phyloP scores from a whole-genome alignment of 37 sponge, comb jelly and placozoan genomes.

The Aplysina aerophoba region DNA sequence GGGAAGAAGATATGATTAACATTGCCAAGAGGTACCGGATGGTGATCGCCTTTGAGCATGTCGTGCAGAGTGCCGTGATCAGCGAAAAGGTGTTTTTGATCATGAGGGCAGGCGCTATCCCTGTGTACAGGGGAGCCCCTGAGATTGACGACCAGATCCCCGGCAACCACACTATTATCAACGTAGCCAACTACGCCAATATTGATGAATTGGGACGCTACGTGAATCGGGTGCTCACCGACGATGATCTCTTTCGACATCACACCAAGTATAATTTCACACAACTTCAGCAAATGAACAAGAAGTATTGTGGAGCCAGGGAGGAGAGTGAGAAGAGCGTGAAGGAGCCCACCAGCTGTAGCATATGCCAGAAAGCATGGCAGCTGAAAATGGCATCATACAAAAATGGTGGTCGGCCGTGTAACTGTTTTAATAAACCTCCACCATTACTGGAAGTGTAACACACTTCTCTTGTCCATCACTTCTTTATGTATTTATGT shows the following conservation, averaged over 20 bases:
- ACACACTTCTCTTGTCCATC: neutral
- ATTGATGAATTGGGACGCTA: conserved; percentile 14
- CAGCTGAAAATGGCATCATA: conserved; percentile 13
- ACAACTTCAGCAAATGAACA: neutral
- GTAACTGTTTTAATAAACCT: conserved; percentile 18
- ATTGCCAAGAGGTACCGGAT: conserved; percentile 11
- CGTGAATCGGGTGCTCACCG: conserved; percentile 4
- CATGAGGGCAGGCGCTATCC: conserved; percentile 15
- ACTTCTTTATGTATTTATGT: neutral
- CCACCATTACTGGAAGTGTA: neutral
- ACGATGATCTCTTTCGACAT: neutral
- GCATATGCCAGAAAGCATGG: conserved; percentile 9
- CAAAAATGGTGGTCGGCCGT: neutral
- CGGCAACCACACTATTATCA: conserved; percentile 26
- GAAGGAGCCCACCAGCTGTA: neutral
- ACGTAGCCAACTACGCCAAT: conserved; percentile 11
- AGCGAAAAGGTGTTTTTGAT: conserved; percentile 29
- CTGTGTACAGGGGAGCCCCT: conserved; percentile 15
- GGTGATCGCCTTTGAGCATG: conserved; percentile 23
- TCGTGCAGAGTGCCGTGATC: neutral
- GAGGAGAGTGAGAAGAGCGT: neutral
- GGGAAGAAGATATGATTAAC: conserved; percentile 19
- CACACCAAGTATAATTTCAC: neutral
- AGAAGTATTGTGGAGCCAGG: conserved; percentile 12
- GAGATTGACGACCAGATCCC: conserved; percentile 8